Conservation (phyloP, 2,888 invertebrate species). For the Cylloceria caligata region DNA sequence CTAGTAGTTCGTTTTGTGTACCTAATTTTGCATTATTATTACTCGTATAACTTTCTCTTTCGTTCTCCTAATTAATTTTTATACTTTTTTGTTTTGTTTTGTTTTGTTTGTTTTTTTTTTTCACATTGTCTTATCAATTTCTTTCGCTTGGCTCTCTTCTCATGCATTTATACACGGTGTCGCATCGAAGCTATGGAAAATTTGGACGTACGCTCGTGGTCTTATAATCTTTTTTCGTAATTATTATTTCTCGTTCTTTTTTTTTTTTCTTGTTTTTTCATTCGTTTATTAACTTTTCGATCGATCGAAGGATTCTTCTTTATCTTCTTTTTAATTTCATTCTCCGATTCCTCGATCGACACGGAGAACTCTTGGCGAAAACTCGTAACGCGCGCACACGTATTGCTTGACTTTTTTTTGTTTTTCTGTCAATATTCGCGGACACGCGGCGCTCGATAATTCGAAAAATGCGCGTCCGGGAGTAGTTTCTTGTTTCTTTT, state of each 20-base stretch:
- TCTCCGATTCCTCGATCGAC: conserved; percentile 16
- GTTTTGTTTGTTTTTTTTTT: neutral
- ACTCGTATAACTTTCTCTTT: conserved; percentile 37
- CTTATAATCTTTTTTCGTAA: conserved; percentile 5
- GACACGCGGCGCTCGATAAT: conserved; percentile 12
- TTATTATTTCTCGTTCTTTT: neutral
- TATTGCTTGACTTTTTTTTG: conserved; percentile 7
- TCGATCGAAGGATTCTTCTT: conserved; percentile 8
- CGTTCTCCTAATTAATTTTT: conserved; percentile 21
- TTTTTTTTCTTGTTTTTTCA: too few relatives aligned
- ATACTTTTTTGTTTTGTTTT: neutral
- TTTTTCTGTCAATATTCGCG: neutral
- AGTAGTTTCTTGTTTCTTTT: too few relatives aligned
- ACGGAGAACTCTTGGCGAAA: conserved; percentile 26
- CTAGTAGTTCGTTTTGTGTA: conserved; percentile 62
- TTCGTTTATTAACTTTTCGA: neutral
- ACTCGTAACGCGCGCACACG: conserved; percentile 20
- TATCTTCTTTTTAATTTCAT: neutral
- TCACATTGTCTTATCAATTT: conserved; percentile 38
- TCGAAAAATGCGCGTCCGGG: too few relatives aligned
- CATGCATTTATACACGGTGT: neutral
- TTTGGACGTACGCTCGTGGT: conserved; percentile 3
- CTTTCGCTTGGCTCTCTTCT: conserved; percentile 2
- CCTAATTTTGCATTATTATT: conserved; percentile 54
- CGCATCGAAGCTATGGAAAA: neutral